Base-by-base conservation (phyloP, 2,113 vertebrate genomes). In the Poecile atricapillus region DNA sequence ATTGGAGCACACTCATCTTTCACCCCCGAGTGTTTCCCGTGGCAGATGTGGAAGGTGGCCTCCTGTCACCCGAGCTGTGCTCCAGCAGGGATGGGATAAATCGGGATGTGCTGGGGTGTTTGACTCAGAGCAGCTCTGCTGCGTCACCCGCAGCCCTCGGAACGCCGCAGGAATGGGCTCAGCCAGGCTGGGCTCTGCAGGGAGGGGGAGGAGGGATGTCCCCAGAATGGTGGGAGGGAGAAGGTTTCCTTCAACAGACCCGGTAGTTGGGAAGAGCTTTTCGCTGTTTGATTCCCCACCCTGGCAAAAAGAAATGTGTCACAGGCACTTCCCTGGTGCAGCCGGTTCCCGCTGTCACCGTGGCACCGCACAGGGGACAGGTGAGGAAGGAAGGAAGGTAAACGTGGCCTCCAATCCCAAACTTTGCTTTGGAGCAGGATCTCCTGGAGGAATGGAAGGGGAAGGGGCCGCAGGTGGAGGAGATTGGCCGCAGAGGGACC, bases 361-460 rank as follows among this genome's bases (percentile, higher is more conserved):
- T 15, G 67, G 14, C 84, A 21, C 70, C 5, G 0, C 13, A 5
- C 49, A 60, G 84, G 71, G 59, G 76, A 64, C 7, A 3, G 69
- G 46, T 0, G 1, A 33, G 37, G 39, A 8, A 3, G 11, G 49
- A 28, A 16, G 21, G 35, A 59, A 0, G 23, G 30, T 11, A 3
- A 24, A 30, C 0, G 1, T 16, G 11, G 17, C 33, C 37, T 58
- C 73, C 28, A 10, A 47, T 13, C 24, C 13, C 14, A 1, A 23
- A 18, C 41, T 94, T 78, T 50, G 92, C 81, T 82, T 78, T 81
- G 59, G 53, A 31, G 52, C 97, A 99, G 99, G 98, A 98, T 86
- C 97, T 99, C 46, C 86, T 98, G 85, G 97, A 96, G 49, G 99
- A 99, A 85, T 99, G 99, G 99, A 96, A 98, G 87, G 98, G 96